phyloP scores from a whole-genome alignment of 92 coral and sea anemone genomes.

The Zoanthus solanderi region DNA sequence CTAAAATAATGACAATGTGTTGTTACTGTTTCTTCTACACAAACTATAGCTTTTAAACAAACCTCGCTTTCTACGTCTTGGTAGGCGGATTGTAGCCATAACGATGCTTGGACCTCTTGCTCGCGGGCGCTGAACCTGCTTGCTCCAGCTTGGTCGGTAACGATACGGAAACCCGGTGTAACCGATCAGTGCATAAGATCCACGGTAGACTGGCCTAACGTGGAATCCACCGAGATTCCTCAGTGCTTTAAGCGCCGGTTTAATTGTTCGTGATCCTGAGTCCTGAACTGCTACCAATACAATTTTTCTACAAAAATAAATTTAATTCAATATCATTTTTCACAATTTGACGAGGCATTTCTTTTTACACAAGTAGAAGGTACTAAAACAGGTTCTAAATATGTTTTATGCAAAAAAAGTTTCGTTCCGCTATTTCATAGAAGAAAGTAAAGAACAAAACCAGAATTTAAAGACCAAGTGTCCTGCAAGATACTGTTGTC shows the following conservation, averaged over 20 bases:
- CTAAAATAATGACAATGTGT: no score
- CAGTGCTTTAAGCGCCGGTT: constrained; percentile 28
- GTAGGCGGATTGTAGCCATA: neutral
- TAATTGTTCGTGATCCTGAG: constrained; percentile 18
- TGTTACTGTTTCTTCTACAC: neutral
- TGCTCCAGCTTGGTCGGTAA: constrained; percentile 40
- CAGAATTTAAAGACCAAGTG: no score
- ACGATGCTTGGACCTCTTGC: constrained; percentile 24
- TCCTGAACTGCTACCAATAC: constrained; percentile 25
- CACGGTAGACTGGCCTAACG: constrained; percentile 23
- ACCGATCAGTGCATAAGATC: constrained; percentile 27
- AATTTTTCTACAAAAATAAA: constrained; percentile 14
- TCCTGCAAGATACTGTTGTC: no score
- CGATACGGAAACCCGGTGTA: constrained; percentile 26
- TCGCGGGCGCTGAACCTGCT: constrained; percentile 19
- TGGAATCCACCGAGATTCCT: constrained; percentile 27
- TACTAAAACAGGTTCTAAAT: no score
- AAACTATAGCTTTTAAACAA: neutral
- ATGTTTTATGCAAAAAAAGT: no score
- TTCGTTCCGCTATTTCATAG: no score
- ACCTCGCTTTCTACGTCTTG: constrained; percentile 36
- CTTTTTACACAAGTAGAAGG: no score
- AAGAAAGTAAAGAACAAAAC: no score
- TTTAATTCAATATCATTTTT: neutral
- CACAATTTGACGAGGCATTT: no score